phyloP scores from a whole-genome alignment of 2,888 invertebrate species.

The Hypercompe scribonia region DNA sequence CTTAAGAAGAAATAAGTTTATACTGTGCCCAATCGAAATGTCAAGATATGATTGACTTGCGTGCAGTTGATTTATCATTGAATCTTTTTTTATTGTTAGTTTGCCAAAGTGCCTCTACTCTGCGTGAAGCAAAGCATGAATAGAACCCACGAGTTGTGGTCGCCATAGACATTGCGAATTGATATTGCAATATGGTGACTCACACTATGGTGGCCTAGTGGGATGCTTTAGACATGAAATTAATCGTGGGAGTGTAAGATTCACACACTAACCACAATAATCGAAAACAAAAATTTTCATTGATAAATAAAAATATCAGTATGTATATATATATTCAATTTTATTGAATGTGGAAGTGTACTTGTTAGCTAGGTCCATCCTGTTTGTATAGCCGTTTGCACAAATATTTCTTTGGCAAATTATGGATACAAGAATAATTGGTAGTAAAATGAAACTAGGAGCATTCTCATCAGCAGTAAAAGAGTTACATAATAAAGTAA shows the following conservation, averaged over 20 bases:
- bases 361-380: not conserved
- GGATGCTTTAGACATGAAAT: no score
- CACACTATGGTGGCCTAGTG: no score
- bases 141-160: no score
- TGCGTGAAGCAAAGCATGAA: no score
- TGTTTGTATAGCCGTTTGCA: no score
- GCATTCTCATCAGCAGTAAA: not conserved
- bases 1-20: not conserved
- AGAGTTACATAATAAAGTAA: not conserved
- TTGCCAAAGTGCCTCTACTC: no score
- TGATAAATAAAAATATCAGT: not conserved
- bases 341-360: not conserved
- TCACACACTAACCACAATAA: no score
- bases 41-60: slow-evolving; percentile 32
- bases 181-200: no score
- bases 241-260: no score
- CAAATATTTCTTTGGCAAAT: not conserved
- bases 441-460: not conserved
- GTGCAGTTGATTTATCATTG: slow-evolving; percentile 22
- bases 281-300: not conserved
- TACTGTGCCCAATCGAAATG: slow-evolving; percentile 28
- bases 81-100: no score
- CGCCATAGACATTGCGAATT: no score
- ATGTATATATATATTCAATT: not conserved
- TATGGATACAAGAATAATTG: not conserved